Conservation (phyloP, 2,113 vertebrate species). For the Anolis sagrei region DNA sequence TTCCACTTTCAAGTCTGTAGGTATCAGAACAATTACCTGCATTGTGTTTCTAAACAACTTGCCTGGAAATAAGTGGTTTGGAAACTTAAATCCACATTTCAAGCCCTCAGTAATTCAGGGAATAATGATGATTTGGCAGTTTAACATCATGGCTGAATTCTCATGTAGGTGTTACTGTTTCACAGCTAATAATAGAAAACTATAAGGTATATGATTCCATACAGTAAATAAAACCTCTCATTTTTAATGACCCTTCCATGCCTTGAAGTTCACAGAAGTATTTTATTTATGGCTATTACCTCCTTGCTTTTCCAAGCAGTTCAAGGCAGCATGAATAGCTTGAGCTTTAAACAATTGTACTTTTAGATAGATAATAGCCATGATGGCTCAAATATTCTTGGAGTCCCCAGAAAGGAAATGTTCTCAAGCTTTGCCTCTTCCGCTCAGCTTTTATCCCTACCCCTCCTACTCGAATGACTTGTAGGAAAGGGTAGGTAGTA, state of each 20-base stretch:
- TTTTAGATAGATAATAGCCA: no score
- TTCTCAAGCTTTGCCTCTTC: no score
- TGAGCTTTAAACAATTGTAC: no score
- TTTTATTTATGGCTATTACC: not conserved
- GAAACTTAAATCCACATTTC: constrained; percentile 11
- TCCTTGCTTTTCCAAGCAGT: not conserved
- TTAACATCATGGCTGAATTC: not conserved
- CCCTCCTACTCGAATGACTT: not conserved
- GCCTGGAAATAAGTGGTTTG: not conserved
- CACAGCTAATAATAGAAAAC: no score
- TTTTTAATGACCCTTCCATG: not conserved
- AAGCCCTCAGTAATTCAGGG: not conserved
- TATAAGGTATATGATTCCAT: no score
- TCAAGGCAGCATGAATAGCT: no score
- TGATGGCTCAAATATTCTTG: no score
- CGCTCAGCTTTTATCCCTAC: not conserved
- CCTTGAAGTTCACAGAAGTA: not conserved
- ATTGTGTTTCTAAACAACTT: not conserved
- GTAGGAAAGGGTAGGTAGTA: not conserved
- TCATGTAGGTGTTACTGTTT: no score
- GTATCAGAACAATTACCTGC: not conserved
- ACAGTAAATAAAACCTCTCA: not conserved
- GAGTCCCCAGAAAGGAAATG: no score
- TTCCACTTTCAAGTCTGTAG: constrained; percentile 30
- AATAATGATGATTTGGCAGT: not conserved